A percentile compares a stretch with the other conserved stretches of the same genome.
Evolutionary conservation across 2,888 invertebrate species (phyloP).

Genomic region (Tenthredo livida): DNA sequence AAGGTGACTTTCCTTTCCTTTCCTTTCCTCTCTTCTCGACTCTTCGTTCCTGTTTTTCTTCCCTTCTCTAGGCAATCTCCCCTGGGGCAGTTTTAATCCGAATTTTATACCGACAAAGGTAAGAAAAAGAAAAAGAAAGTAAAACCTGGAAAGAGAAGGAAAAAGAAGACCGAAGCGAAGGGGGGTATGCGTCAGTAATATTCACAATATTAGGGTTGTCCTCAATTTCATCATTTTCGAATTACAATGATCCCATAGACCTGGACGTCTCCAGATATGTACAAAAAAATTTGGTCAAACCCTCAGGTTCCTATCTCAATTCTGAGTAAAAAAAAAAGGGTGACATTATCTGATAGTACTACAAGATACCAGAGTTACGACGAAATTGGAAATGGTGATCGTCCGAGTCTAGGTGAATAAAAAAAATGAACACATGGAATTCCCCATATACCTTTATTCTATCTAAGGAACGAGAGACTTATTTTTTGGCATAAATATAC

Average conservation of each 20-base stretch:
- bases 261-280: neutral
- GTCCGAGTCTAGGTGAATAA: no score
- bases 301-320: no score
- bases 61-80: slow-evolving; percentile 12
- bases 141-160: neutral
- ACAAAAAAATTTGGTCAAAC: no score
- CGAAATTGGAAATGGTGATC: no score
- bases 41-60: no score
- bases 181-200: neutral
- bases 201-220: neutral
- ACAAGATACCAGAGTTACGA: no score
- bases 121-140: neutral
- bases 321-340: no score
- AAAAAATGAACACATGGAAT: no score
- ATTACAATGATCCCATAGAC: no score
- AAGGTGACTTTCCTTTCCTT: neutral
- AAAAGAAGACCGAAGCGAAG: neutral
- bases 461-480: slow-evolving; percentile 46
- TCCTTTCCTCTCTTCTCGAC: neutral
- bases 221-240: no score
- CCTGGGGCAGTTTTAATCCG: slow-evolving; percentile 46
- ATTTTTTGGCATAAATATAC: slow-evolving; percentile 51
- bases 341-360: no score
- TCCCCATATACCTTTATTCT: neutral
- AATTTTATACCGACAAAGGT: slow-evolving; percentile 38